Percentiles rank a stretch among this genome's conserved stretches.
Evolutionary conservation across 1,140 invertebrate genomes (phyloP).

Genomic region (Nephila pilipes): DNA sequence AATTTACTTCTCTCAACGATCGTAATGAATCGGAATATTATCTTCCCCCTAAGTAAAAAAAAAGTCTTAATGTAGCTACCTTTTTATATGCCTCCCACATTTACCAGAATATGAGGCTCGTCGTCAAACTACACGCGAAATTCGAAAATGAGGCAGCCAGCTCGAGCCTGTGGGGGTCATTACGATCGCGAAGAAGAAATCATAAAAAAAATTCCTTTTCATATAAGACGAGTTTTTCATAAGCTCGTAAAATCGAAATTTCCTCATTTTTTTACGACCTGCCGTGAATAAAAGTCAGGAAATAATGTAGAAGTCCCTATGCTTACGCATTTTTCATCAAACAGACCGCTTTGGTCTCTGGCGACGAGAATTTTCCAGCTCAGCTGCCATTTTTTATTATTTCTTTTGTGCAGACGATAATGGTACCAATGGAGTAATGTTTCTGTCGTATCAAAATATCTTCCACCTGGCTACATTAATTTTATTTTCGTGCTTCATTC

Average conservation of each 20-base stretch:
- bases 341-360: constrained; percentile 33
- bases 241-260: constrained; percentile 68
- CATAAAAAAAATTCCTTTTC: constrained; percentile 44
- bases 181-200: constrained; percentile 42
- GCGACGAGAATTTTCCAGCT: not conserved
- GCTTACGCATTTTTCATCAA: constrained; percentile 25
- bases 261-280: constrained; percentile 65
- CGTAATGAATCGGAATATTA: constrained; percentile 18
- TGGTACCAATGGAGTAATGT: not conserved
- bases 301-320: constrained; percentile 50
- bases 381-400: constrained; percentile 25
- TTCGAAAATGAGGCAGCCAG: constrained; percentile 11
- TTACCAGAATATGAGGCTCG: not conserved
- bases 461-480: not conserved
- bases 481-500: not conserved
- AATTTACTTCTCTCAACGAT: not conserved
- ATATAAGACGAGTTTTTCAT: constrained; percentile 60
- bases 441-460: not conserved
- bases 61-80: not conserved
- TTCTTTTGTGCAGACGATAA: constrained; percentile 33
- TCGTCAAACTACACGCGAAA: not conserved
- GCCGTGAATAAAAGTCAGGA: constrained; percentile 60
- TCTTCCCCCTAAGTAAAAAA: not conserved
- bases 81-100: constrained; percentile 15
- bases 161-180: constrained; percentile 46